Evolutionary conservation across 2,797 vertebrate species (phyloP).

Genomic region (Propithecus deckenii): DNA sequence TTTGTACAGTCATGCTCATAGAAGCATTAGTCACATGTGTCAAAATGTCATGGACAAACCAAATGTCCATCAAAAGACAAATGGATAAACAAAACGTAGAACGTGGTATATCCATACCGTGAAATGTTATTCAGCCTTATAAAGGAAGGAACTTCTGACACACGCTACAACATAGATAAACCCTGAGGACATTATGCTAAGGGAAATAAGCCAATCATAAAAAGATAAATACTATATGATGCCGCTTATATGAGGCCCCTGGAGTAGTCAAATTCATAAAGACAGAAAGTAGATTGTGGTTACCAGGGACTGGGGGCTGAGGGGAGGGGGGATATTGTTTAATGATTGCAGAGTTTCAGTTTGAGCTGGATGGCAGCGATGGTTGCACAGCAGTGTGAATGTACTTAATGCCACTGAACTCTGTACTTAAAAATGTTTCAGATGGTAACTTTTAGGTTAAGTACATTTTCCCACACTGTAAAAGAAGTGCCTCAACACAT

Average conservation of each 20-base stretch:
- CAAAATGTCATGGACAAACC: too few relatives aligned
- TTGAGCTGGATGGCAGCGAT: neutral
- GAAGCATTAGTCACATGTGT: neutral
- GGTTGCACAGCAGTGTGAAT: rapidly evolving
- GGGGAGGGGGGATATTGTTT: too few relatives aligned
- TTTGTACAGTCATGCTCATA: neutral
- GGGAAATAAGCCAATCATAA: neutral
- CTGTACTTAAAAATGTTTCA: neutral
- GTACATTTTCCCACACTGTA: neutral
- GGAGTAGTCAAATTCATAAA: neutral
- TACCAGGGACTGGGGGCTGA: neutral
- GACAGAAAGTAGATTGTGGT: neutral
- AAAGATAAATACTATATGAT: neutral
- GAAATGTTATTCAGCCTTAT: neutral
- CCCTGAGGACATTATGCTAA: neutral
- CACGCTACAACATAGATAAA: rapidly evolving
- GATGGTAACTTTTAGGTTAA: neutral
- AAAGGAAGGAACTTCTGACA: neutral
- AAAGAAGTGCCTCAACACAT: neutral
- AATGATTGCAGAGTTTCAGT: neutral
- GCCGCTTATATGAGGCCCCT: too few relatives aligned
- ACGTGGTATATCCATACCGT: neutral
- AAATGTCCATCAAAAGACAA: neutral
- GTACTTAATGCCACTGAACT: too few relatives aligned
- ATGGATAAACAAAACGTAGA: neutral